Base-by-base conservation (phyloP, 2,797 vertebrate species). In the Psittacula derbiana region DNA sequence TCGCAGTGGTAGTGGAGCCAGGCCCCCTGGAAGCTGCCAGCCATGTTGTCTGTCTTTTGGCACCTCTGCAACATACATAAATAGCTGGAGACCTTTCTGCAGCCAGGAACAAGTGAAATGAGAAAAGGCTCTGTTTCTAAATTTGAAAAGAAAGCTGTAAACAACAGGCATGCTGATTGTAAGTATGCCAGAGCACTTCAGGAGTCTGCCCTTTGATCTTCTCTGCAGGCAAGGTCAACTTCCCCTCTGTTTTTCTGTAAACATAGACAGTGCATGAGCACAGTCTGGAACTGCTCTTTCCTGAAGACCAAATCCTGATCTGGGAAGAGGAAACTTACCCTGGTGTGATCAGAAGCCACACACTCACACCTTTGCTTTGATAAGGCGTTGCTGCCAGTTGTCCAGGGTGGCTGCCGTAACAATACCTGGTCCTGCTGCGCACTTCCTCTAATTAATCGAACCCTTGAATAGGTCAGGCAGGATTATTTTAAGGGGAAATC, bases 81-180 rank as follows among this genome's bases (percentile, higher is more conserved):
- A 95, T 88, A 90, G 90, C 66, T 81, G 72, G 69, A 94, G 80
- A 87, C 88, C 86, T 91, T 91, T 92, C 75, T 76, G 30, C 71
- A 58, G 74, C 62, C 87, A 92, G 95, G 86, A 96, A 61, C 52
- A 95, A 93, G 93, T 79, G 86, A 95, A 83, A 95, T 27, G 91
- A 95, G 92, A 96, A 97, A 96, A 93, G 76, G 38, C 82, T 82
- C 86, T 80, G 57, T 74, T 96, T 92, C 90, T 95, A 97, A 95
- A 96, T 95, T 89, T 96, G 96, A 96, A 97, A 92, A 73, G 84
- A 95, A 95, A 97, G 55, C 96, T 79, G 86, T 95, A 93, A 90
- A 88, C 93, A 92, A 70, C 93, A 73, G 44, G 52, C 65, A 30
- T 62, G 80, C 86, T 90, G 72, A 90, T 71, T 94, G 52, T 69